Percentiles rank a stretch among this genome's conserved stretches.
These are phyloP conservation scores for Homalodisca vitripennis DNA, from an alignment of 1,140 invertebrate species.

Conservation along the genomic window DNA sequence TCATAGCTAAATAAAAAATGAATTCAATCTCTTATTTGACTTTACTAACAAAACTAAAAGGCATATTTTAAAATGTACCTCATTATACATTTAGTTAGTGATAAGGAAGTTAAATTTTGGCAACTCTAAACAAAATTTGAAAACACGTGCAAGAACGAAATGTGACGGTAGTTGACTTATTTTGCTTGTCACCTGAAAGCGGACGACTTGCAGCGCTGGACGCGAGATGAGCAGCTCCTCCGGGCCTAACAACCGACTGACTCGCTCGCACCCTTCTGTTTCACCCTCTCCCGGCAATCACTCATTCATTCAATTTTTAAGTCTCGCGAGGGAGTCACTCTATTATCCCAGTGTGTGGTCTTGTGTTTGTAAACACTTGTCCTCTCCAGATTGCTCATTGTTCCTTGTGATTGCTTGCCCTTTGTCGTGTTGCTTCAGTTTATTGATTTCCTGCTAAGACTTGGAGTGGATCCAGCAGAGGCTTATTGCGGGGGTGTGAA, in stretches of 20 bases:
- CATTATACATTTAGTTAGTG: no score
- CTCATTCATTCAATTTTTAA: conserved; percentile 27
- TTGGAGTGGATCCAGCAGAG: background rate
- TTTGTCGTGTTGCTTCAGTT: background rate
- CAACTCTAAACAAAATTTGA: no score
- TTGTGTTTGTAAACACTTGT: conserved; percentile 18
- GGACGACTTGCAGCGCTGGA: background rate
- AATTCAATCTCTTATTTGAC: no score
- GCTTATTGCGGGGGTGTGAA: no score
- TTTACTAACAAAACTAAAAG: no score
- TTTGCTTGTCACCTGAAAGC: background rate
- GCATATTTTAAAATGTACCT: no score
- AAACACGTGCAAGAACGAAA: background rate
- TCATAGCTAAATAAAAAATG: no score
- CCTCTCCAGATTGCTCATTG: conserved; percentile 16
- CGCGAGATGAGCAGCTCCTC: background rate
- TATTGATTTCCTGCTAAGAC: conserved; percentile 2
- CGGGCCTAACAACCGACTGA: background rate
- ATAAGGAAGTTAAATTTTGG: no score
- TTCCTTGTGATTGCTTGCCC: conserved; percentile 14
- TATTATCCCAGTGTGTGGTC: conserved; percentile 24
- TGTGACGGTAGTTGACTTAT: no score
- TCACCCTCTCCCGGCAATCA: conserved; percentile 13
- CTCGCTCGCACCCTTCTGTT: background rate
- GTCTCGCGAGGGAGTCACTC: background rate